Conservation (phyloP, 2,888 invertebrate species). For the Epicampocera succincta region DNA sequence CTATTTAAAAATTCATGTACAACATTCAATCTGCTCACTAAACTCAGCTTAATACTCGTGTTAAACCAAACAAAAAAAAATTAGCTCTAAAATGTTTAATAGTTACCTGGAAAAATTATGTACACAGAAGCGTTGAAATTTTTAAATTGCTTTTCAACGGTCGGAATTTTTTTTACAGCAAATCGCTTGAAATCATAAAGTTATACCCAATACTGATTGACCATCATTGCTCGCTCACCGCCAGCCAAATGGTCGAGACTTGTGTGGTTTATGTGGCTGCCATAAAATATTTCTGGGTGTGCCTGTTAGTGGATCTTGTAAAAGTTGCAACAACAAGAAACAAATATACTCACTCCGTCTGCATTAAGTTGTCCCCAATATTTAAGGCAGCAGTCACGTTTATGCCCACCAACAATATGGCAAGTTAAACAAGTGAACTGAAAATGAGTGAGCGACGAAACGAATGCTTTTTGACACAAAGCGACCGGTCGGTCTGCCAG, state of each 20-base stretch:
- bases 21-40: no score
- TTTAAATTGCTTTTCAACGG: slow-evolving; percentile 38
- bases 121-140: slow-evolving; percentile 36
- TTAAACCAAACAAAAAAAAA: background rate
- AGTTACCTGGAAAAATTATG: background rate
- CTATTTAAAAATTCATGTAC: no score
- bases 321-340: background rate
- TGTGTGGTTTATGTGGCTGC: background rate
- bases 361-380: slow-evolving; percentile 45
- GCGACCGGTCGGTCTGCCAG: slow-evolving; percentile 32
- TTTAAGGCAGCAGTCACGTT: slow-evolving; percentile 42
- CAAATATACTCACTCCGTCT: slow-evolving; percentile 49
- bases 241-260: background rate
- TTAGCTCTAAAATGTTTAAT: background rate
- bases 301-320: slow-evolving; percentile 44
- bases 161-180: background rate
- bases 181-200: background rate
- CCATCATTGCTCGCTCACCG: slow-evolving; percentile 20
- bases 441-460: slow-evolving; percentile 16
- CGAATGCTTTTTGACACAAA: slow-evolving; percentile 37
- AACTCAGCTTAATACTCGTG: background rate
- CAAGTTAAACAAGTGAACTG: slow-evolving; percentile 19
- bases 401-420: slow-evolving; percentile 20
- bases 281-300: slow-evolving; percentile 48
- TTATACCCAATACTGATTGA: slow-evolving; percentile 21